Conservation (phyloP, 1,140 invertebrate genomes). For the Tetranychus urticae region DNA sequence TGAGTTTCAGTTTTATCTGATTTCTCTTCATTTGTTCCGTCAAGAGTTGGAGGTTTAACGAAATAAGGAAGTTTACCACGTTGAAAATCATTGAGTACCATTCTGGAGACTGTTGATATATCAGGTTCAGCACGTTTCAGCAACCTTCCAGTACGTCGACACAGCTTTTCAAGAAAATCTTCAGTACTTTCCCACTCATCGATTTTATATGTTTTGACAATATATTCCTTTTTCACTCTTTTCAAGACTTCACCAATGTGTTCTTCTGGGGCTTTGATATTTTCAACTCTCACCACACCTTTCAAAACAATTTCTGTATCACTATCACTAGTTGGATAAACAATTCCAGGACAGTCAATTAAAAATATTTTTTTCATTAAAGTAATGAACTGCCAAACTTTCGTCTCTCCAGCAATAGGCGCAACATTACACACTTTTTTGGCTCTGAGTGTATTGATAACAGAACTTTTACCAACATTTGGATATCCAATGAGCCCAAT, state of each 20-base stretch:
- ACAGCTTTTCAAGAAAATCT: slow-evolving; percentile 81
- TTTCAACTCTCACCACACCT: slow-evolving; percentile 50
- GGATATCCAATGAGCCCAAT: slow-evolving; percentile 98
- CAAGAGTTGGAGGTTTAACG: slow-evolving; percentile 39
- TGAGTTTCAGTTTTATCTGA: not conserved
- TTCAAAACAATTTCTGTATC: slow-evolving; percentile 92
- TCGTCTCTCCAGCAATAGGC: slow-evolving; percentile 95
- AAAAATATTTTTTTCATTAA: slow-evolving; percentile 90
- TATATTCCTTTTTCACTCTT: slow-evolving; percentile 66
- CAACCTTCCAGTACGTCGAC: slow-evolving; percentile 59
- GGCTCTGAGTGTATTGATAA: slow-evolving; percentile 82
- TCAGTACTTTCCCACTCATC: slow-evolving; percentile 34
- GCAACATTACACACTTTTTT: slow-evolving; percentile 97
- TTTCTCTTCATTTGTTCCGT: slow-evolving; percentile 1
- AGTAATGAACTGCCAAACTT: slow-evolving; percentile 97
- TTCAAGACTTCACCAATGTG: slow-evolving; percentile 67
- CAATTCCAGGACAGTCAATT: slow-evolving; percentile 97
- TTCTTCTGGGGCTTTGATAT: slow-evolving; percentile 79
- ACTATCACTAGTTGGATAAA: slow-evolving; percentile 64
- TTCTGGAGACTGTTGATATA: slow-evolving; percentile 57
- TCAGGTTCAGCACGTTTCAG: slow-evolving; percentile 91
- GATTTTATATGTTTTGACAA: slow-evolving; percentile 74
- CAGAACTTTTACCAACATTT: slow-evolving; percentile 78
- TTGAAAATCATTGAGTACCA: slow-evolving; percentile 97
- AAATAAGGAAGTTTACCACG: slow-evolving; percentile 89